These are phyloP conservation scores for Oenanthe oenanthe DNA, from an alignment of 2,113 vertebrate species.

Conservation along the genomic window DNA sequence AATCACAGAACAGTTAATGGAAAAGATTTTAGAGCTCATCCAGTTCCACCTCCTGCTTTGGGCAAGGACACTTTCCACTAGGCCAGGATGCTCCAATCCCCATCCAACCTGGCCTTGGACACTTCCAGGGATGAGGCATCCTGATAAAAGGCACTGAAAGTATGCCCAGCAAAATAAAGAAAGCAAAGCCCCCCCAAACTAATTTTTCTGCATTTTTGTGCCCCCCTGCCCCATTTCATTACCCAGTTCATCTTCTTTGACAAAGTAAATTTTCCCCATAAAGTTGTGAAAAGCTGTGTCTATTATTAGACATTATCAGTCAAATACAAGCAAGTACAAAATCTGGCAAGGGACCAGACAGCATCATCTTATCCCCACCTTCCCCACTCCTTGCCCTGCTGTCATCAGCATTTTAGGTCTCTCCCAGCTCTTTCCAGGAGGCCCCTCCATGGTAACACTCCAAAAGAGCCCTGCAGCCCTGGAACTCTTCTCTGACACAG, in stretches of 20 bases:
- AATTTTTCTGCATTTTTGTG: background rate
- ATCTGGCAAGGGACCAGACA: accelerated
- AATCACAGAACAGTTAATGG: background rate
- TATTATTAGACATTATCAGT: background rate
- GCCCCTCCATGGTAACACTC: background rate
- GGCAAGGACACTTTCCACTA: background rate
- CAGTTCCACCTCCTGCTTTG: background rate
- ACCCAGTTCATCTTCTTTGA: background rate
- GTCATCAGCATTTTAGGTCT: background rate
- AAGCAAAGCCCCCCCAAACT: background rate
- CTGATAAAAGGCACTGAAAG: background rate
- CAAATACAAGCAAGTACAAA: background rate
- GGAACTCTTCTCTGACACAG: background rate
- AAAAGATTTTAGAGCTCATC: background rate
- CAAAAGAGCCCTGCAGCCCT: background rate
- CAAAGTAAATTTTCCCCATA: background rate
- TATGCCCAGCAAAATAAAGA: background rate
- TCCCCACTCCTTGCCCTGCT: background rate
- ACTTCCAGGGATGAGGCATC: background rate
- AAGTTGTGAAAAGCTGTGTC: background rate
- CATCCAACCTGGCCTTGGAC: background rate
- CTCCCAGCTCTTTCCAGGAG: background rate
- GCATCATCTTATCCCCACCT: background rate
- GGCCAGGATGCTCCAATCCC: background rate
- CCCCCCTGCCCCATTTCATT: background rate